These are phyloP conservation scores for Cydia splendana DNA, from an alignment of 1,140 invertebrate species.

Conservation along the genomic window DNA sequence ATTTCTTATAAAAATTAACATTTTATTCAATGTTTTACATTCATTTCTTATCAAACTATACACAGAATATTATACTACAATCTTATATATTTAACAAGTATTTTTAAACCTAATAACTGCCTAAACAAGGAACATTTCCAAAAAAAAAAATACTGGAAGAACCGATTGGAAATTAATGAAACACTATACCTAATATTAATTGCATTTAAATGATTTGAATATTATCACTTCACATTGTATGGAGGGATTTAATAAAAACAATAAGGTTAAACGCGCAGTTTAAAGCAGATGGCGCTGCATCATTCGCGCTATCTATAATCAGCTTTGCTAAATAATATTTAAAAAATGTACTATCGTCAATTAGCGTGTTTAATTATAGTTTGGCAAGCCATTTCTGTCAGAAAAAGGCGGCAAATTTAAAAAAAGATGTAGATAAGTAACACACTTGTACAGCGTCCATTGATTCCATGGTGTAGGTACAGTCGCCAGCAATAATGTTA, in stretches of 20 bases:
- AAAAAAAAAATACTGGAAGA: background rate
- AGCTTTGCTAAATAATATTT: too few species aligned
- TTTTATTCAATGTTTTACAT: conserved; percentile 44
- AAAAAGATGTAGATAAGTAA: too few species aligned
- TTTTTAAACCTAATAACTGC: background rate
- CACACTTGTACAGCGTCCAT: too few species aligned
- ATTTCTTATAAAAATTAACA: conserved; percentile 46
- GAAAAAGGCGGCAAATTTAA: too few species aligned
- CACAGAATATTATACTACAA: conserved; percentile 29
- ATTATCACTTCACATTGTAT: background rate
- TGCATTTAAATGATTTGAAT: background rate
- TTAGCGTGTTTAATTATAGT: too few species aligned
- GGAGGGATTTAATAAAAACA: background rate
- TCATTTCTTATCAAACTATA: conserved; percentile 29
- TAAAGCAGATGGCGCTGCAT: too few species aligned
- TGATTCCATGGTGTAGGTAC: too few species aligned
- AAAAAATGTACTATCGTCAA: too few species aligned
- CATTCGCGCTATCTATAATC: too few species aligned
- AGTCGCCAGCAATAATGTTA: too few species aligned
- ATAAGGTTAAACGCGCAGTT: background rate
- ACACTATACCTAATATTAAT: background rate
- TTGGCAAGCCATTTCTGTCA: too few species aligned
- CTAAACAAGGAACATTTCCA: background rate
- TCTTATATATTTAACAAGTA: conserved; percentile 16
- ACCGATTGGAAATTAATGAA: background rate